Conservation (phyloP, 2,797 vertebrate species). For the Sebastes diploproa region DNA sequence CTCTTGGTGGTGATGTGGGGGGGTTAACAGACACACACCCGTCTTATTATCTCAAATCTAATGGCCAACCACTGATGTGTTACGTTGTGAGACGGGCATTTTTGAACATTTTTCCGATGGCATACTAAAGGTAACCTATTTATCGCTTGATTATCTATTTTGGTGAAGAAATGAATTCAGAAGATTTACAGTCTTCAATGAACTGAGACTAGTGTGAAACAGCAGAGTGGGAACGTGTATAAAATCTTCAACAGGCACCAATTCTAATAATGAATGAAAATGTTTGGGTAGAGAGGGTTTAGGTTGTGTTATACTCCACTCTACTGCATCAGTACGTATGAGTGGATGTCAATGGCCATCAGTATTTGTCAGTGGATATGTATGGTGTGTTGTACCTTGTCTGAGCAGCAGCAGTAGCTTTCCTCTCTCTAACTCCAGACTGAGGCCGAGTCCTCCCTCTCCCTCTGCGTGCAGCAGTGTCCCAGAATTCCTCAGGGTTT, state of each 20-base stretch:
- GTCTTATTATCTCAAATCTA: no score
- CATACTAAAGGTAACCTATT: not conserved
- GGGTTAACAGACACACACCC: no score
- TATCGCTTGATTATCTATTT: not conserved
- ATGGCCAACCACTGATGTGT: no score
- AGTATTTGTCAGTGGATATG: not conserved
- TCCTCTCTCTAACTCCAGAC: slow-evolving; percentile 88
- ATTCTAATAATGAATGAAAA: not conserved
- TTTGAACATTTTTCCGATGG: not conserved
- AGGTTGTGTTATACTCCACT: not conserved
- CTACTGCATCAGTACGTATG: not conserved
- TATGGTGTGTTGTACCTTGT: slow-evolving; percentile 81
- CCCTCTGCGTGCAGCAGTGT: slow-evolving; percentile 86
- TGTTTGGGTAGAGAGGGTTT: not conserved
- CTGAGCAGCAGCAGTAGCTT: slow-evolving; percentile 87
- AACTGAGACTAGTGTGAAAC: not conserved
- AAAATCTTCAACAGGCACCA: no score
- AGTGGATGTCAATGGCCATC: not conserved
- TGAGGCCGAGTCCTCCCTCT: slow-evolving; percentile 81
- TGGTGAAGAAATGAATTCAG: not conserved
- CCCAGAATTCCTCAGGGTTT: slow-evolving; percentile 89
- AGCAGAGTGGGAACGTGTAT: not conserved
- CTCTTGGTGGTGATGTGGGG: no score
- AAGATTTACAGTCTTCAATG: not conserved
- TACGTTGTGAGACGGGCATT: fast-evolving